Evolutionary conservation across 2,113 vertebrate genomes (phyloP).

Genomic region (human (Homo sapiens)): GRCh38 chr3:86165501-86166000

Average conservation of each 20-base stretch:
- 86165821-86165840: constrained; percentile 62
- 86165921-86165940: constrained; percentile 64
- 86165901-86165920: background rate
- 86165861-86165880: constrained; percentile 63
- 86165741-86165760: constrained; percentile 26
- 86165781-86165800: constrained; percentile 72
- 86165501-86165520: background rate
- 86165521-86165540: background rate
- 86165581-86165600: background rate
- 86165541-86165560: background rate
- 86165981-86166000: constrained; percentile 75
- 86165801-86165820: constrained; percentile 69
- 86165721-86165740: background rate
- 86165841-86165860: constrained; percentile 68
- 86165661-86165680: background rate
- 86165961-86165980: constrained; percentile 81
- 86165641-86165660: background rate
- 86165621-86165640: background rate
- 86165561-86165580: background rate
- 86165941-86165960: constrained; percentile 77
- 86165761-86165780: constrained; percentile 71
- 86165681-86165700: background rate
- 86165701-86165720: background rate
- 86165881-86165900: constrained; percentile 43
- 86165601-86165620: background rate